Evolutionary conservation across 2,888 invertebrate genomes (phyloP), one percentile per base, ranked within the genome.

Genomic region (Oxystoma pomonae): DNA sequence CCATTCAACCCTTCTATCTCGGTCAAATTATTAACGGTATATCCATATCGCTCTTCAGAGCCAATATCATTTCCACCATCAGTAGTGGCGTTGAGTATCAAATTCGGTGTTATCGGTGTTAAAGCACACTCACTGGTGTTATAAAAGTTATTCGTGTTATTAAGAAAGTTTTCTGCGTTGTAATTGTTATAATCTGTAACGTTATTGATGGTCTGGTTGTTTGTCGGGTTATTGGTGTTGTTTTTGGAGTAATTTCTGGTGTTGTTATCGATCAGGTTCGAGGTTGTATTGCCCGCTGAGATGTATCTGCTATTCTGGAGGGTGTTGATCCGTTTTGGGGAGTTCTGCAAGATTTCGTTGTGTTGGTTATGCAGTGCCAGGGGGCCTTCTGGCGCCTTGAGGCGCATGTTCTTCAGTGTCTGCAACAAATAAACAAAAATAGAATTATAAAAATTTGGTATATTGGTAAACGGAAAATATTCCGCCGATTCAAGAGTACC

Each of bases 311-410:
- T 78, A 65, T 80, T 80, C 61, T 80, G 79, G 16, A 78, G 55
- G 16, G 80, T 80, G 69, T 80, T 80, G 61, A 79, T 73, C 52
- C 80, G 72, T 67, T 80, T 80, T 20, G 80, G 79, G n/a, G 80
- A 80, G 68, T 79, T 79, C n/a, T n/a, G n/a, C 20, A 79, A 69
- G 50, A 77, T 73, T 67, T 74, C 76, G 69, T 73, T 73, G 69
- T 74, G 76, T 65, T 77, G 77, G 70, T 78, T 79, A 74, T 77
- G 75, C 69, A 78, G 73, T 72, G 78, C 77, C 70, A 81, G 70
- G 16, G 80, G 77, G 52, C 79, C 79, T 64, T 79, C 80, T 68
- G 74, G 73, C 65, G 77, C 74, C 72, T 81, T 81, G 72, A 82
- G 74, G 66, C 81, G 81, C 82, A 82, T 81, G 16, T 49, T 62